phyloP scores from a whole-genome alignment of 2,797 vertebrate species.

The Discoglossus pictus region DNA sequence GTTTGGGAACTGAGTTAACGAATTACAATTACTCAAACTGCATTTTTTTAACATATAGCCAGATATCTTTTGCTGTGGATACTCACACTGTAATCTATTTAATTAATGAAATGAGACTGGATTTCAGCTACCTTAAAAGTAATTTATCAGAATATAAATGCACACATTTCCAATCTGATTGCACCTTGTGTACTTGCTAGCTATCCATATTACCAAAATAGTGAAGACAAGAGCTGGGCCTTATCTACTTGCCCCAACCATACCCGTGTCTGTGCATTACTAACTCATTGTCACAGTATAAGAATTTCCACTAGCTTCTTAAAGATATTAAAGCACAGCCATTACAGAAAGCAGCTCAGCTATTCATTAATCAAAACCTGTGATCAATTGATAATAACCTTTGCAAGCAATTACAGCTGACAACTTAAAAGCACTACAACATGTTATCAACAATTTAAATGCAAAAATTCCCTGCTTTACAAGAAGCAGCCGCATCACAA shows the following conservation, averaged over 20 bases:
- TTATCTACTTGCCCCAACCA: constrained; percentile 36
- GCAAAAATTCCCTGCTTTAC: constrained; percentile 7
- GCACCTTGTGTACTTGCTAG: not conserved
- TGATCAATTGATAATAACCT: constrained; percentile 11
- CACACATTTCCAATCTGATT: too few relatives aligned
- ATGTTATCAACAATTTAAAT: constrained; percentile 21
- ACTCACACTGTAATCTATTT: too few relatives aligned
- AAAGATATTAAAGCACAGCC: constrained; percentile 11
- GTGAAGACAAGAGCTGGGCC: constrained; percentile 1
- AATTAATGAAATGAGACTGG: too few relatives aligned
- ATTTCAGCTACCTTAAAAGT: too few relatives aligned
- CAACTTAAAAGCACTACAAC: constrained; percentile 11
- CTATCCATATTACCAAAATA: not conserved
- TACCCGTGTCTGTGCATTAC: not conserved
- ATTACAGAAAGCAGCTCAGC: constrained; percentile 6
- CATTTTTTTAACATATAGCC: too few relatives aligned
- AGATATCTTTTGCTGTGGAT: too few relatives aligned
- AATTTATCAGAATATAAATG: too few relatives aligned
- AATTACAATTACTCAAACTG: too few relatives aligned
- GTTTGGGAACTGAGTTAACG: too few relatives aligned
- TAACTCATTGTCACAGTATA: constrained; percentile 9
- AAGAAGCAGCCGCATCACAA: not conserved
- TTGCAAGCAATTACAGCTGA: constrained; percentile 6
- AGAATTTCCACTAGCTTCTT: not conserved
- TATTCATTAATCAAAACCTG: constrained; percentile 36